Conservation (phyloP, 2,888 invertebrate species). For the Ochropacha duplaris region DNA sequence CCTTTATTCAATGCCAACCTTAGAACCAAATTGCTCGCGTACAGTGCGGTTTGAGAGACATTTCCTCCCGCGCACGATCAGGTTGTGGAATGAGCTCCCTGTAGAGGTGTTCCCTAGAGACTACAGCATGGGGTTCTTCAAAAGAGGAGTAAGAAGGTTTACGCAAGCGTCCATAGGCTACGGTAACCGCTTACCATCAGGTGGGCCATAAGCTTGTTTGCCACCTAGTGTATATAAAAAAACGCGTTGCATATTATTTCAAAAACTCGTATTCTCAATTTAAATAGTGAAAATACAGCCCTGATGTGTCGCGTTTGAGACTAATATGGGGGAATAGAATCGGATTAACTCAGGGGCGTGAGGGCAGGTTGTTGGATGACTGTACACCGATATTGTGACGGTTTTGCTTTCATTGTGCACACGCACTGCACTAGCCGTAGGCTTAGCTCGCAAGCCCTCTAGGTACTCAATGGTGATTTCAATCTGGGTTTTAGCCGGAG, state of each 20-base stretch:
- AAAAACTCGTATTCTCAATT: not conserved
- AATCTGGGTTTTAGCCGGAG: not conserved
- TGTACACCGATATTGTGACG: slow-evolving; percentile 17
- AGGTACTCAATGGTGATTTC: not conserved
- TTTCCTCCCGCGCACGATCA: too few species aligned
- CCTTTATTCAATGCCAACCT: too few species aligned
- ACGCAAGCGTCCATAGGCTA: too few species aligned
- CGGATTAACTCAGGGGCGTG: slow-evolving; percentile 40
- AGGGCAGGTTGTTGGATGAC: slow-evolving; percentile 9
- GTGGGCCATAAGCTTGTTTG: too few species aligned
- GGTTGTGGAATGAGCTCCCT: too few species aligned
- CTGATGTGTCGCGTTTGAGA: slow-evolving; percentile 23
- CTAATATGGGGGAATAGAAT: slow-evolving; percentile 52
- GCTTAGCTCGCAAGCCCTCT: not conserved
- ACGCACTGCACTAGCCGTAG: slow-evolving; percentile 11
- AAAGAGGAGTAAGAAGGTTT: too few species aligned
- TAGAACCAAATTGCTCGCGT: too few species aligned
- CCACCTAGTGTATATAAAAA: too few species aligned
- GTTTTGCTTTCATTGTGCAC: slow-evolving; percentile 28
- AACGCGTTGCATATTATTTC: not conserved
- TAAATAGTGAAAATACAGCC: not conserved
- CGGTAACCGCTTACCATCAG: too few species aligned
- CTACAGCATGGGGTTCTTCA: too few species aligned
- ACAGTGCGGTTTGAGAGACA: too few species aligned
- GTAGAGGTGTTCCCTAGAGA: too few species aligned